Conservation (phyloP, 2,797 vertebrate genomes). For the Mycteria americana region DNA sequence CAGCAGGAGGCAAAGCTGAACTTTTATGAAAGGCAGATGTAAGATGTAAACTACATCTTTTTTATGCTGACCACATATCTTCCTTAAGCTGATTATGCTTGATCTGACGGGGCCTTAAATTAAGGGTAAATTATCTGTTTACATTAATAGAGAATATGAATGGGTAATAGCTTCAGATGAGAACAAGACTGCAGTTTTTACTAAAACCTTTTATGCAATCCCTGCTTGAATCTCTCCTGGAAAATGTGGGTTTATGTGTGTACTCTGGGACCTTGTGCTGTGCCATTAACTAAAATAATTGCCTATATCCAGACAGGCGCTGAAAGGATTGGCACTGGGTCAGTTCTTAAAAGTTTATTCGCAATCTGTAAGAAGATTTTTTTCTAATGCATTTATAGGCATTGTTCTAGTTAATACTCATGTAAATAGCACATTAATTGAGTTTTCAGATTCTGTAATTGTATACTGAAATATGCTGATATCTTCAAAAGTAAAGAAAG, state of each 20-base stretch:
- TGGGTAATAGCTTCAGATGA: not conserved
- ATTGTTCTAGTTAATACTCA: conserved; percentile 49
- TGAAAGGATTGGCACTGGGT: conserved; percentile 40
- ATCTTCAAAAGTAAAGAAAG: conserved; percentile 11
- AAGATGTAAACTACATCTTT: not conserved
- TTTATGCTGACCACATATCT: not conserved
- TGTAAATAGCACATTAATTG: conserved; percentile 48
- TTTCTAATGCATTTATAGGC: conserved; percentile 33
- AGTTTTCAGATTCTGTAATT: conserved; percentile 28
- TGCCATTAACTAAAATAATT: conserved; percentile 32
- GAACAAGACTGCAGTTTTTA: not conserved
- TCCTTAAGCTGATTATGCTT: not conserved
- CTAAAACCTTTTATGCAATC: not conserved
- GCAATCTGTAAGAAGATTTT: not conserved
- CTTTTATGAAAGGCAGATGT: not conserved
- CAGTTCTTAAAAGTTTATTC: conserved; percentile 51
- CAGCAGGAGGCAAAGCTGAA: not conserved
- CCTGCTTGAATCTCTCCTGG: not conserved
- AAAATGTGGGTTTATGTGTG: not conserved
- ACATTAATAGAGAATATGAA: not conserved
- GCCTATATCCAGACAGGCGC: not conserved
- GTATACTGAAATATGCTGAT: conserved; percentile 19
- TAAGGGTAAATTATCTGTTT: not conserved
- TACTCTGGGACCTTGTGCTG: not conserved
- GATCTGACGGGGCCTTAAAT: not conserved